Evolutionary conservation across 2,113 vertebrate genomes (phyloP).

Genomic region (Pachypanchax playfairii): DNA sequence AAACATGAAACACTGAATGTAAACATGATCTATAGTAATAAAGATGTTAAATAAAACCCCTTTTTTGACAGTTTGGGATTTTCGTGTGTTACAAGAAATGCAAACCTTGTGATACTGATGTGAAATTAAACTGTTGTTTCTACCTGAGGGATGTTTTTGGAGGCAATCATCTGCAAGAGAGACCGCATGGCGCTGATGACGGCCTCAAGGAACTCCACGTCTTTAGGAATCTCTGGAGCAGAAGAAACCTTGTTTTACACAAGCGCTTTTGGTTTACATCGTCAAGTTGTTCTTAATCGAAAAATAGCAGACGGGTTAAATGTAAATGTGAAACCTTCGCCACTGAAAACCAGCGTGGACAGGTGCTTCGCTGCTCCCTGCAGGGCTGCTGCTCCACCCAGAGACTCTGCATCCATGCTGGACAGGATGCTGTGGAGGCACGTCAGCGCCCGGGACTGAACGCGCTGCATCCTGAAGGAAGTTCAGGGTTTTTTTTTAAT

Average conservation of each 20-base stretch:
- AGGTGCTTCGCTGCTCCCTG: conserved; percentile 90
- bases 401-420: conserved; percentile 86
- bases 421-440: conserved; percentile 94
- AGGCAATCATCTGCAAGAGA: conserved; percentile 92
- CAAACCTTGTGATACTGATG: too few species aligned
- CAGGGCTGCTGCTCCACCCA: conserved; percentile 87
- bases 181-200: conserved; percentile 92
- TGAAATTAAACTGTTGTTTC: too few species aligned
- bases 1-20: neutral
- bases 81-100: too few species aligned
- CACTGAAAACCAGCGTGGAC: conserved; percentile 86
- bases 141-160: conserved; percentile 93
- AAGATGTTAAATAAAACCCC: too few species aligned
- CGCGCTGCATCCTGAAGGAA: conserved; percentile 83
- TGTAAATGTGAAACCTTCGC: conserved; percentile 76
- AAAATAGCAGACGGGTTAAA: neutral
- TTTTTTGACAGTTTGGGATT: too few species aligned
- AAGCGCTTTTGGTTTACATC: neutral
- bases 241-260: neutral
- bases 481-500: neutral
- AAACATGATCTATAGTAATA: neutral
- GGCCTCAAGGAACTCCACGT: conserved; percentile 93
- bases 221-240: conserved; percentile 84
- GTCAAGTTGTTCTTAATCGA: neutral
- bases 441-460: conserved; percentile 91